Conservation (phyloP, 1,140 invertebrate genomes). For the Charaxes varanes region DNA sequence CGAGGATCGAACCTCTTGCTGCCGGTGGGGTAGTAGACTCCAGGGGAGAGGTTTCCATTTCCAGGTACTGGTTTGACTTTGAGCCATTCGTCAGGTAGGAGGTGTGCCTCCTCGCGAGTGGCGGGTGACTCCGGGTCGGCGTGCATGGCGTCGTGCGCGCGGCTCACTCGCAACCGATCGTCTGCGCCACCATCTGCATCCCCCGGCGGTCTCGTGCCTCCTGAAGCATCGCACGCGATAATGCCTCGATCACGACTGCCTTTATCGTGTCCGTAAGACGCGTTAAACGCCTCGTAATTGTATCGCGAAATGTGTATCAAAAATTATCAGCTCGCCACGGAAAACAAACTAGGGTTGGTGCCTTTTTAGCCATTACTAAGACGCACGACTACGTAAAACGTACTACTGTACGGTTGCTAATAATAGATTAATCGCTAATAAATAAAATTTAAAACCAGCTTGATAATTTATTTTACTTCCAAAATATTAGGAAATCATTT, state of each 20-base stretch:
- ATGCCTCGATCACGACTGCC: slow-evolving; percentile 66
- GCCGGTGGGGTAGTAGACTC: slow-evolving; percentile 66
- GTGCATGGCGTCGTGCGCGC: slow-evolving; percentile 61
- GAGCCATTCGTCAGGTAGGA: slow-evolving; percentile 66
- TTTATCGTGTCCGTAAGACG: slow-evolving; percentile 42
- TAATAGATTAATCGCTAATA: too few relatives aligned
- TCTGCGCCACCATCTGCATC: slow-evolving; percentile 59
- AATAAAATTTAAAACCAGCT: too few relatives aligned
- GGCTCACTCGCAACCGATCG: slow-evolving; percentile 44
- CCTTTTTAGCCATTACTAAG: too few relatives aligned
- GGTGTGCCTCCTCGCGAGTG: slow-evolving; percentile 62
- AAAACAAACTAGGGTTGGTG: slow-evolving; percentile 57
- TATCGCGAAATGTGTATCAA: slow-evolving; percentile 61
- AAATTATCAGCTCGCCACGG: slow-evolving; percentile 63
- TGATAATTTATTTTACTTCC: too few relatives aligned
- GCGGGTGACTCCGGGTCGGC: slow-evolving; percentile 64
- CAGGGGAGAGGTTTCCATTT: slow-evolving; percentile 68
- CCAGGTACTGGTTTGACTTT: slow-evolving; percentile 58
- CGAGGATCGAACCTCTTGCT: slow-evolving; percentile 59
- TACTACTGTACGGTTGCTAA: too few relatives aligned
- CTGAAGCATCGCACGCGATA: slow-evolving; percentile 67
- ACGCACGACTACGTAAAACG: too few relatives aligned
- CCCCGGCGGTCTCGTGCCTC: slow-evolving; percentile 42
- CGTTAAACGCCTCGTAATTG: slow-evolving; percentile 68
- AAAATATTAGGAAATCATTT: too few relatives aligned